Evolutionary conservation across 1,140 invertebrate genomes (phyloP), one percentile per base, ranked within the genome.

Genomic region (Carposina sasakii): DNA sequence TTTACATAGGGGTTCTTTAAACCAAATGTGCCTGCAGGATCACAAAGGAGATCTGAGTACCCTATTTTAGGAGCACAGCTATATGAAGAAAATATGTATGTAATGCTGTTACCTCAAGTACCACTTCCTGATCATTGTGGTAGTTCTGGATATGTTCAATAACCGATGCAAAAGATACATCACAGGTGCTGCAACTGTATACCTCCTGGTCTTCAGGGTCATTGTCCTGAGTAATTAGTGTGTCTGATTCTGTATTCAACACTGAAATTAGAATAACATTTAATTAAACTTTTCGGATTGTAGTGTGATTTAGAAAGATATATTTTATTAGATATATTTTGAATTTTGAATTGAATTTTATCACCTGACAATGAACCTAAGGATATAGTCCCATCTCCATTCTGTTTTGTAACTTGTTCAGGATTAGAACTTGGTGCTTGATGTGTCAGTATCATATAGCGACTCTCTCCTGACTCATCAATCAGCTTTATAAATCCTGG

Each of bases 51-150:
- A n/a, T n/a, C n/a, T n/a, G n/a, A n/a, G n/a, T n/a, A n/a, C n/a
- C n/a, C n/a, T n/a, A n/a, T n/a, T n/a, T n/a, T n/a, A n/a, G n/a
- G n/a, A n/a, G n/a, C n/a, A n/a, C n/a, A n/a, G n/a, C n/a, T n/a
- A n/a, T n/a, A n/a, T n/a, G n/a, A n/a, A n/a, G n/a, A n/a, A n/a
- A n/a, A n/a, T n/a, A n/a, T n/a, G n/a, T n/a, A 33, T 8, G 15
- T 13, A 4, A 4, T 6, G 19, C 5, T n/a, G n/a, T 53, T 67
- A 86, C 86, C 75, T 90, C 88, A 30, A 90, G 73, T 26, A 89
- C 85, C 39, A 91, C 89, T 74, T 91, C 89, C 67, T 91, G 87
- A 36, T 89, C 88, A 66, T 88, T 88, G 48, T 91, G 90, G 65
- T 86, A 90, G 52, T 88, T 82, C 47, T 88, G 85, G 53, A 91